Evolutionary conservation across 2,888 invertebrate species (phyloP).

Genomic region (Lymantria monacha): DNA sequence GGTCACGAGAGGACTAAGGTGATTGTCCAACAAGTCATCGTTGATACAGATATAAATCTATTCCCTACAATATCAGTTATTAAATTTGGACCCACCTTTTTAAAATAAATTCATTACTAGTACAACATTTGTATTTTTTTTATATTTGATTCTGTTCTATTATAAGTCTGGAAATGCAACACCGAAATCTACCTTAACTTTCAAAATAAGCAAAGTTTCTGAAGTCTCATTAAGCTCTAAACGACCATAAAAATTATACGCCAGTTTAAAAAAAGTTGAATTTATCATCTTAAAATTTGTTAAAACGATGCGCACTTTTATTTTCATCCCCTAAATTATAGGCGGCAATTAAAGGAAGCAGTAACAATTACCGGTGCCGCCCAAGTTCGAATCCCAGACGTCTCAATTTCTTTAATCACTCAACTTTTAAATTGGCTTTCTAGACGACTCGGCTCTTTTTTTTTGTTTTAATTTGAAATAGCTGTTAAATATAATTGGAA

Average conservation of each 20-base stretch:
- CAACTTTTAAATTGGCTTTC: slow-evolving; percentile 43
- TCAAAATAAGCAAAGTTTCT: not conserved
- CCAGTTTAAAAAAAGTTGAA: slow-evolving; percentile 24
- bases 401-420: slow-evolving; percentile 37
- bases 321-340: slow-evolving; percentile 46
- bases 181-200: not conserved
- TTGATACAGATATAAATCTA: too few species aligned
- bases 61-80: too few species aligned
- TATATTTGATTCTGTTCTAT: too few species aligned
- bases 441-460: slow-evolving; percentile 32
- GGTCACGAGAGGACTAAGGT: too few species aligned
- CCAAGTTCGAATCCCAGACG: slow-evolving; percentile 39
- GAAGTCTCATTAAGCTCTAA: slow-evolving; percentile 11
- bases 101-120: too few species aligned
- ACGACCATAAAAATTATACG: slow-evolving; percentile 9
- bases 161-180: too few species aligned
- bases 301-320: slow-evolving; percentile 37
- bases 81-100: too few species aligned
- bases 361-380: slow-evolving; percentile 36
- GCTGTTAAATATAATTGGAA: slow-evolving; percentile 19
- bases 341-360: slow-evolving; percentile 37
- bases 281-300: slow-evolving; percentile 39
- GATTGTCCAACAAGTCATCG: too few species aligned
- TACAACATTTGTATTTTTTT: too few species aligned
- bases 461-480: slow-evolving; percentile 29